These are phyloP conservation scores for Sinocyclocheilus grahami DNA, from an alignment of 2,113 vertebrate genomes.

Conservation along the genomic window DNA sequence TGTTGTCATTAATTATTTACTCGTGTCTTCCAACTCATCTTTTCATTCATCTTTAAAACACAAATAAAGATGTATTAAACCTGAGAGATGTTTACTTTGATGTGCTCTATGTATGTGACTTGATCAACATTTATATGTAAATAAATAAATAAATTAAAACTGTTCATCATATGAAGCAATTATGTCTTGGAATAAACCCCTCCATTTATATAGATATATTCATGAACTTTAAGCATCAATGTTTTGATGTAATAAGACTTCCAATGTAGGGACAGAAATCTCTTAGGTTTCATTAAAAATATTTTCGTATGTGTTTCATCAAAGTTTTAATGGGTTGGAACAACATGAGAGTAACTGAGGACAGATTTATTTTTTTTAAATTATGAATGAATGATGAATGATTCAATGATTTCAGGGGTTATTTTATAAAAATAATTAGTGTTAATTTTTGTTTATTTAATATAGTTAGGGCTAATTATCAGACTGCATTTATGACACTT, in stretches of 20 bases:
- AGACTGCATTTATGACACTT: not conserved
- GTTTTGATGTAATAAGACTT: not conserved
- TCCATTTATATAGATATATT: not conserved
- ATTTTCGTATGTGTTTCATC: not conserved
- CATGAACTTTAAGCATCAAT: not conserved
- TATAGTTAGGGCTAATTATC: not conserved
- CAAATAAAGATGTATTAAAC: not conserved
- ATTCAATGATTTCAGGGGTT: not conserved
- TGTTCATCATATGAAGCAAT: not conserved
- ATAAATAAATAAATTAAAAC: not conserved
- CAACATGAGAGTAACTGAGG: not conserved
- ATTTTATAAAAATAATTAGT: not conserved
- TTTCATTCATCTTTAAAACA: slow-evolving; percentile 5
- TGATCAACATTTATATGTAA: not conserved
- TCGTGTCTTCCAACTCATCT: not conserved
- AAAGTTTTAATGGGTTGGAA: not conserved
- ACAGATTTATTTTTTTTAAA: not conserved
- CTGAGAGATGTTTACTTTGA: not conserved
- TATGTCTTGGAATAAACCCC: not conserved
- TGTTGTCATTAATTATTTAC: not conserved
- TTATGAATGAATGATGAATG: not conserved
- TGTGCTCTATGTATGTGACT: not conserved
- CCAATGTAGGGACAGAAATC: not conserved
- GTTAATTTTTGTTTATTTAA: not conserved
- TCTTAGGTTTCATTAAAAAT: slow-evolving; percentile 4